Evolutionary conservation across 2,113 vertebrate species (phyloP).

Genomic region (Dicrurus megarhynchus): DNA sequence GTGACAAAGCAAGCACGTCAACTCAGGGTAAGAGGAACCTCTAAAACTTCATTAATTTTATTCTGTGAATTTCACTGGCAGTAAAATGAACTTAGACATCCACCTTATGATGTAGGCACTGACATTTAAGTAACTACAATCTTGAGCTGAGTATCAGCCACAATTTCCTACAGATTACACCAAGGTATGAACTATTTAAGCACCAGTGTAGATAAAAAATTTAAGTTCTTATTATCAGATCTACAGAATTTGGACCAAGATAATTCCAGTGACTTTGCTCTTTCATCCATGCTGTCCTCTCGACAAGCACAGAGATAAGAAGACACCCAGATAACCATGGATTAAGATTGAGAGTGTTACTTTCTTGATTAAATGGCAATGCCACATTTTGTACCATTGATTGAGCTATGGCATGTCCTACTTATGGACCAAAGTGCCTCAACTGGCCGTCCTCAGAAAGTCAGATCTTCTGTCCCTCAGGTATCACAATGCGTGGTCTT

Average conservation of each 20-base stretch:
- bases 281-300: background rate
- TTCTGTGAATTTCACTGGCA: background rate
- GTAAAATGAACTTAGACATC: background rate
- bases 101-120: background rate
- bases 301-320: background rate
- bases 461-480: background rate
- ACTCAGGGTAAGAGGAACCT: background rate
- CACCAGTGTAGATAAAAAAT: background rate
- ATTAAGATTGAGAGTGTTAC: background rate
- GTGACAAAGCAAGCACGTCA: background rate
- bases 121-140: background rate
- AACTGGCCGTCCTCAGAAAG: background rate
- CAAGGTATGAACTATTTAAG: background rate
- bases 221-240: background rate
- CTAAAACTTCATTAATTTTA: background rate
- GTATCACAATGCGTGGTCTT: background rate
- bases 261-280: background rate
- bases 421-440: background rate
- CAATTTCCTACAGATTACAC: background rate
- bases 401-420: background rate
- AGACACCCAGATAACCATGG: background rate
- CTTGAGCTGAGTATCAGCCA: background rate
- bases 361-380: background rate
- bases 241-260: background rate
- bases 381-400: background rate